Base-by-base conservation (phyloP, 1,140 invertebrate species). In the Drosophila elegans region DNA sequence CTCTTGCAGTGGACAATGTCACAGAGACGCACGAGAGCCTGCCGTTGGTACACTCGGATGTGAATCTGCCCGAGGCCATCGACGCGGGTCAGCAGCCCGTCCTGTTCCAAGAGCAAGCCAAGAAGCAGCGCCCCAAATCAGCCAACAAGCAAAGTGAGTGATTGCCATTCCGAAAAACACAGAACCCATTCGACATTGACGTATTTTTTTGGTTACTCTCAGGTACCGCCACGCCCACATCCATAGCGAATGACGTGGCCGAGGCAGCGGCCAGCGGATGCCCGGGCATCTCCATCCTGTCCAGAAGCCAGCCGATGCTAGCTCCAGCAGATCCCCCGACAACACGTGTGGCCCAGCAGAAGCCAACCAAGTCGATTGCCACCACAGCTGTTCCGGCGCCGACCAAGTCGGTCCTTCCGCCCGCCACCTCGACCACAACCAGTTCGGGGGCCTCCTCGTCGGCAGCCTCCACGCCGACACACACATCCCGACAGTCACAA, bases 111-210 rank as follows among this genome's bases (percentile, higher is more conserved):
- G 84, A 88, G 13, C 41, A 68, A 34, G 12, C 72, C 11, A 80
- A 76, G 7, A 54, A 69, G 21, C 79, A 74, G 61, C 84, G 84
- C 9, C 85, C 84, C 27, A 89, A 89, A 44, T 89, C 74, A 25
- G 84, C 84, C 41, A 89, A 89, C 57, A 89, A 89, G 49, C 84
- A 89, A 74, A 89, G 84, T 89, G 25, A 69, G 73, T 61, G 5
- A 0, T 7, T 3, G 2, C 11, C 27, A 1, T 21, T 21, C 16
- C 16, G 4, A 3, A 36, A 5, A 4, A 25, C 1, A 11, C n/a
- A 4, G 12, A n/a, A 29, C 7, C 7, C 0, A n/a, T 11, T 13
- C 5, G 5, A 16, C 10, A 39, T 41, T 13, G 29, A 34, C 52
- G 42, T 49, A 21, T 41, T 5, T n/a, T 21, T 7, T n/a, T n/a